A percentile compares a stretch with the other conserved stretches of the same genome.
phyloP scores from a whole-genome alignment of 2,797 vertebrate species.

The Poeciliopsis gracilis region DNA sequence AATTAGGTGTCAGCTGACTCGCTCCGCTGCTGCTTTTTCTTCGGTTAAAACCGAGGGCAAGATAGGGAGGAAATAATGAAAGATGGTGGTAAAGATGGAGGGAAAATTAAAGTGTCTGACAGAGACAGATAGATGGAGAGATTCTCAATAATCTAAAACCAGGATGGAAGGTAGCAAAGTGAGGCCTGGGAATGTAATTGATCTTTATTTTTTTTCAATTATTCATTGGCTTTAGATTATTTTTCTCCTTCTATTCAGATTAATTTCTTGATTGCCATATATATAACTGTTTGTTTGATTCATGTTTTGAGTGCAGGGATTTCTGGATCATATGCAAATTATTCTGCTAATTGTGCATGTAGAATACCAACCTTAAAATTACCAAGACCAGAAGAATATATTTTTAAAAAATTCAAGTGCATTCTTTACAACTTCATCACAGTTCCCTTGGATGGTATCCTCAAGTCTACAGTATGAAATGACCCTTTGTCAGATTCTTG shows the following conservation, averaged over 20 bases:
- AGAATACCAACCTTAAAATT: neutral
- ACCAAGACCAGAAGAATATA: too few relatives aligned
- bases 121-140: constrained; percentile 61
- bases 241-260: constrained; percentile 17
- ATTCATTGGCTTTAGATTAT: constrained; percentile 34
- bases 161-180: constrained; percentile 30
- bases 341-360: neutral
- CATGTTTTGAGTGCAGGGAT: neutral
- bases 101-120: constrained; percentile 62
- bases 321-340: neutral
- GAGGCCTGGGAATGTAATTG: constrained; percentile 29
- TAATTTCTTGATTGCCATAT: constrained; percentile 27
- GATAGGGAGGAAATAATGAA: constrained; percentile 54
- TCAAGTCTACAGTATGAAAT: neutral
- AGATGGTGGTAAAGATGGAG: constrained; percentile 60
- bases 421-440: neutral
- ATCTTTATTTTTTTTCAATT: constrained; percentile 42
- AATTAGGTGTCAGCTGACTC: constrained; percentile 71
- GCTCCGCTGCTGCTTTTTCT: constrained; percentile 44
- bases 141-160: constrained; percentile 42
- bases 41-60: constrained; percentile 63
- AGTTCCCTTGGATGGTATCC: neutral
- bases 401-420: neutral
- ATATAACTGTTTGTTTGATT: neutral
- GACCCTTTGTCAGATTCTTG: neutral